Conservation (phyloP, 2,797 vertebrate genomes). For the Threskiornis aethiopicus region DNA sequence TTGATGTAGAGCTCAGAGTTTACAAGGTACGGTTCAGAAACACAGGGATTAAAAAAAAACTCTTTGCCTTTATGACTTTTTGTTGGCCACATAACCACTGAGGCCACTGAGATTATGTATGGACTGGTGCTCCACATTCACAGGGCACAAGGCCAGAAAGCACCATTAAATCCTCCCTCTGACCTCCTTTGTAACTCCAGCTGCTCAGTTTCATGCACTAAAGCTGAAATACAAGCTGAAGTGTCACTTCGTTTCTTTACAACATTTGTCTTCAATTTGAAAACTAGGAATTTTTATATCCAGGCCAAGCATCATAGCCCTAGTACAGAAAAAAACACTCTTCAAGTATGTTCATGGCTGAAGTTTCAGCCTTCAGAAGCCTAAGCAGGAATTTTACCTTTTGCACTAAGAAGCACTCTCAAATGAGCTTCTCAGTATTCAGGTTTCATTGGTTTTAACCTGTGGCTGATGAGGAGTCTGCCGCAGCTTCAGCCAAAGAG, state of each 20-base stretch:
- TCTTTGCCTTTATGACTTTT: background rate
- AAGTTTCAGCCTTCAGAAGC: background rate
- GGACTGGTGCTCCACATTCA: background rate
- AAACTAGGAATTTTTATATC: background rate
- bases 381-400: background rate
- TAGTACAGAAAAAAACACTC: background rate
- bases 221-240: background rate
- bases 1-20: background rate
- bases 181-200: background rate
- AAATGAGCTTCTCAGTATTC: background rate
- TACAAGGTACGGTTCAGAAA: background rate
- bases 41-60: background rate
- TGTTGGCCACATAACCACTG: background rate
- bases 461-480: background rate
- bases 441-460: background rate
- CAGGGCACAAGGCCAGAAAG: background rate
- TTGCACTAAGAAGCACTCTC: background rate
- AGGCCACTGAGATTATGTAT: background rate
- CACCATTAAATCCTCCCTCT: background rate
- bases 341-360: background rate
- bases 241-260: background rate
- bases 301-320: background rate
- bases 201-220: background rate
- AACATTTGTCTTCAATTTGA: background rate
- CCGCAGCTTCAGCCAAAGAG: background rate